Percentiles rank a stretch among this genome's conserved stretches.
These are phyloP conservation scores for Epirrhoe tristata DNA, from an alignment of 2,888 invertebrate genomes.

Conservation along the genomic window DNA sequence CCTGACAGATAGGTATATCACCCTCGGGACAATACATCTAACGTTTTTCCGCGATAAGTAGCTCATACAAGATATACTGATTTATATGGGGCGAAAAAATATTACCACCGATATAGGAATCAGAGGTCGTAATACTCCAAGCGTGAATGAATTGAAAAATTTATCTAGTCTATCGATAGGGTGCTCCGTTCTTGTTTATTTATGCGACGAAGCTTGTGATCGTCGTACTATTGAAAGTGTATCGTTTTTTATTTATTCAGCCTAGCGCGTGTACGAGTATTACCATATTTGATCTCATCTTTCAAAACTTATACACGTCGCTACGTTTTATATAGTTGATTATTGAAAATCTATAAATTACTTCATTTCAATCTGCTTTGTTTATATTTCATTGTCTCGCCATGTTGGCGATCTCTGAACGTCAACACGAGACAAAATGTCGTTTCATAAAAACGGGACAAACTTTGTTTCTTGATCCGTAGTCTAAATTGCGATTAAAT, in stretches of 20 bases:
- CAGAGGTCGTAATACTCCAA: slow-evolving; percentile 48
- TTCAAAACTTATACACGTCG: neutral
- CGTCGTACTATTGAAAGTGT: slow-evolving; percentile 10
- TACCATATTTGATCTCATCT: neutral
- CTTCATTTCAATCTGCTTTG: too few relatives aligned
- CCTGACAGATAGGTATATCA: slow-evolving; percentile 59
- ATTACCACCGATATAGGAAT: slow-evolving; percentile 55
- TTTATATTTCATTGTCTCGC: too few relatives aligned
- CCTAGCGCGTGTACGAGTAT: neutral
- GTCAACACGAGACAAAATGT: too few relatives aligned
- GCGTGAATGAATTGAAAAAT: slow-evolving; percentile 50
- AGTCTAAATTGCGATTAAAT: too few relatives aligned
- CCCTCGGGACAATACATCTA: slow-evolving; percentile 74
- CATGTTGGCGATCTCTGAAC: too few relatives aligned
- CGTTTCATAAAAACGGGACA: too few relatives aligned
- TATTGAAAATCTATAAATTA: too few relatives aligned
- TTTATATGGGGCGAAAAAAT: slow-evolving; percentile 72
- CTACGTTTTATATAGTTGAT: neutral
- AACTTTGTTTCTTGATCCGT: too few relatives aligned
- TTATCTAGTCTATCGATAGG: slow-evolving; percentile 29
- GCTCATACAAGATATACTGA: slow-evolving; percentile 75
- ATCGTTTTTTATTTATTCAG: slow-evolving; percentile 21
- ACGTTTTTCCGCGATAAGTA: slow-evolving; percentile 73
- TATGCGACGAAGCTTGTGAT: slow-evolving; percentile 13
- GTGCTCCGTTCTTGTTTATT: slow-evolving; percentile 16